Conservation (phyloP, 2,113 vertebrate genomes). For the Kryptolebias marmoratus region DNA sequence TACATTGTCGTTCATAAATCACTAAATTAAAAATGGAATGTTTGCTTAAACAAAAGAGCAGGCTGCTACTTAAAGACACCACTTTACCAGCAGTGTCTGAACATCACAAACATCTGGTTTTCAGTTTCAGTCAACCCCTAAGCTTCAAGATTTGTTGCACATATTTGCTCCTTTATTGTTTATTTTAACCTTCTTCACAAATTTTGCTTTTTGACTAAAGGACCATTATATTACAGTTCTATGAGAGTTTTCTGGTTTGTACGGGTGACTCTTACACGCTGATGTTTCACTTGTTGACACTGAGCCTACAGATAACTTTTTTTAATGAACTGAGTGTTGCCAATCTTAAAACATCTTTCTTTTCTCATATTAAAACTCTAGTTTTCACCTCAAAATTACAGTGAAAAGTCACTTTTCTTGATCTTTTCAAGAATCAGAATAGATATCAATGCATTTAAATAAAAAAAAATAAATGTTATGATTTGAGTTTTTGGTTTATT, state of each 20-base stretch:
- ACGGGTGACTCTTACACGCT: too few species aligned
- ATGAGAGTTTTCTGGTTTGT: too few species aligned
- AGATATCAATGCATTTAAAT: too few species aligned
- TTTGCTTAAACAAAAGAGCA: conserved; percentile 19
- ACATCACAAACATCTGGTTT: conserved; percentile 56
- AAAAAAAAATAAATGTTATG: too few species aligned
- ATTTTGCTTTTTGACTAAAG: too few species aligned
- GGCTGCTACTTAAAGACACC: background rate
- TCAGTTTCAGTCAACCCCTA: conserved; percentile 20
- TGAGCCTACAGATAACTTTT: background rate
- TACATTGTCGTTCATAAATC: conserved; percentile 7
- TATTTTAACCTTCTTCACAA: conserved; percentile 17
- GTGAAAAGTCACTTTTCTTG: background rate
- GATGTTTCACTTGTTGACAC: too few species aligned
- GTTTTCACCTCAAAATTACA: conserved; percentile 2
- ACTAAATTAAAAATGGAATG: background rate
- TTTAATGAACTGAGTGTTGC: background rate
- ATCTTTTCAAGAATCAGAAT: too few species aligned
- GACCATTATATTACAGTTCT: too few species aligned
- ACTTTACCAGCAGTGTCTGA: conserved; percentile 21
- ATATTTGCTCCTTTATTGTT: conserved; percentile 11
- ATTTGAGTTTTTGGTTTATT: too few species aligned
- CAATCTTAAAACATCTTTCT: background rate
- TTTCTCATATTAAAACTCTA: background rate
- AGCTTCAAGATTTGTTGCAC: conserved; percentile 28